Evolutionary conservation across 2,888 invertebrate genomes (phyloP), one percentile per base, ranked within the genome.

Genomic region (Octodonta nipae): DNA sequence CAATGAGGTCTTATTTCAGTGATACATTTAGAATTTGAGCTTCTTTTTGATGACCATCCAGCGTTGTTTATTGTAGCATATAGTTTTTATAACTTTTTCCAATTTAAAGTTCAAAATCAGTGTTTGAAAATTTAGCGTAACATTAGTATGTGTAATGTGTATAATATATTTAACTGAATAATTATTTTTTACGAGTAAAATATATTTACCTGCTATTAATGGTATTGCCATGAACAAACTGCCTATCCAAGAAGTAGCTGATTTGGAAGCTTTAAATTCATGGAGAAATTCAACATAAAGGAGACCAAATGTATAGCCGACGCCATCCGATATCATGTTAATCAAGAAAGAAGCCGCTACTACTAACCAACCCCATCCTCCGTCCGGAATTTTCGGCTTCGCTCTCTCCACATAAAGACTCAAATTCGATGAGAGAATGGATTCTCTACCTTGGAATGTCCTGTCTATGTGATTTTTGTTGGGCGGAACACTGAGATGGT

Each of bases 221-320:
- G 93, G 92, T 24, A 92, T 42, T 4, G 52, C 45, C 35, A 52
- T 34, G 33, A 54, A 54, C 7, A 54, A 34, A 30, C 51, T 51
- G 3, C 52, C 53, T 12, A 54, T 51, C 45, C 51, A 49, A 2
- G 91, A 82, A 0, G 92, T 92, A 17, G 81, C 81, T 2, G 87
- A 77, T 26, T 43, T 43, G 1, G 47, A 46, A 5, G 47, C 44
- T 25, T 42, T 31, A 11, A 47, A 47, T 31, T 46, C 47, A 4
- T 45, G 28, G 79, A 81, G 5, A 85, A 77, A 78, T 50, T 88
- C 80, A 1, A 83, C 79, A 53, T 84, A 88, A 6, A 93, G 68
- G n/a, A 92, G 66, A 1, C 93, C 95, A 57, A 92, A 92, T 1
- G 88, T 87, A 57, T 91, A 89, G 27, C 87, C 86, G 34, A 91